Conservation (phyloP, 23 tunicate species). For the Halocynthia aurantium region DNA sequence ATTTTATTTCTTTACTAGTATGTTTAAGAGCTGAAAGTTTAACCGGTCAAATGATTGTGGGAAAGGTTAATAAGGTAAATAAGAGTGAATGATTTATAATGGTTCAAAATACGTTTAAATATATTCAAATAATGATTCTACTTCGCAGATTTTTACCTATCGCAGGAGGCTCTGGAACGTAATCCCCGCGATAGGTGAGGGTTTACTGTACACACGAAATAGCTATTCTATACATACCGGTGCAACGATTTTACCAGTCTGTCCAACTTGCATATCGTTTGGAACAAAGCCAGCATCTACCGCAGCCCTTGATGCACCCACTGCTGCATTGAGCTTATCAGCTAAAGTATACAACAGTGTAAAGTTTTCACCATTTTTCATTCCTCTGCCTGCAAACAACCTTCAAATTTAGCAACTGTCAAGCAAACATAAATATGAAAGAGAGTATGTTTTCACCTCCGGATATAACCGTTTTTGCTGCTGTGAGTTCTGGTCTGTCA, state of each 20-base stretch:
- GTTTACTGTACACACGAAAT: not conserved
- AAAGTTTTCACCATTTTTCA: constrained; percentile 97
- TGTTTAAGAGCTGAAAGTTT: no score
- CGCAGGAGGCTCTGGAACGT: no score
- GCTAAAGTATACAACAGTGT: constrained; percentile 74
- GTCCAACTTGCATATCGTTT: constrained; percentile 99
- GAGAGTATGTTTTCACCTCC: constrained; percentile 42
- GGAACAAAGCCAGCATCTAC: constrained; percentile 99
- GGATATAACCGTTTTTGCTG: constrained; percentile 90
- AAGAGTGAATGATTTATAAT: not conserved
- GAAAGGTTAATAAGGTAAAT: not conserved
- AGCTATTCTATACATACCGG: constrained; percentile 46
- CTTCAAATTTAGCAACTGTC: not conserved
- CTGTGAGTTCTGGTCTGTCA: constrained; percentile 97
- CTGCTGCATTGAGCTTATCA: constrained; percentile 95
- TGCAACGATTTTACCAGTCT: constrained; percentile 99
- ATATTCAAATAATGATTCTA: no score
- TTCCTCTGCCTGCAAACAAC: constrained; percentile 58
- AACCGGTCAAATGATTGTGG: not conserved
- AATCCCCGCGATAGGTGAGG: not conserved
- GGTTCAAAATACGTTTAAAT: no score
- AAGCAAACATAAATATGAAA: not conserved
- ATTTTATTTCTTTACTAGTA: no score
- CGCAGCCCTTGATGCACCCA: constrained; percentile 99
- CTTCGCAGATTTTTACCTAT: no score